These are phyloP conservation scores for Heteromyza rotundicornis DNA, from an alignment of 2,888 invertebrate genomes.

Conservation along the genomic window DNA sequence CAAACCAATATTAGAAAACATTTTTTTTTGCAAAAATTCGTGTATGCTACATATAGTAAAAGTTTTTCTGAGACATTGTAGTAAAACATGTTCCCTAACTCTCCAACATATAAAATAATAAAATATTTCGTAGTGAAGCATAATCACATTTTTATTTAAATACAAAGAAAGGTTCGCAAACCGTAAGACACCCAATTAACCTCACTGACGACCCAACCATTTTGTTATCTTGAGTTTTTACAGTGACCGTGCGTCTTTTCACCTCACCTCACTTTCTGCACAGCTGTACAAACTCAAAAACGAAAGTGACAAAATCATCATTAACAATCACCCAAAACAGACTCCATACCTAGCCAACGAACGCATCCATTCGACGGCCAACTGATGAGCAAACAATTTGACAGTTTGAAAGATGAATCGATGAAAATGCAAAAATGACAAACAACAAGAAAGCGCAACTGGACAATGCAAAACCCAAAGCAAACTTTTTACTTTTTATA, in stretches of 20 bases:
- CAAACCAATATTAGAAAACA: no score
- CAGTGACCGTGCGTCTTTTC: slow-evolving; percentile 38
- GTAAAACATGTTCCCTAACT: no score
- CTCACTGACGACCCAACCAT: slow-evolving; percentile 26
- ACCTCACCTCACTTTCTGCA: slow-evolving; percentile 40
- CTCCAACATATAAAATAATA: no score
- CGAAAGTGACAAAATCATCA: slow-evolving; percentile 60
- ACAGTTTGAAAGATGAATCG: slow-evolving; percentile 49
- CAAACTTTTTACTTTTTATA: no score
- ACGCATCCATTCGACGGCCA: no score
- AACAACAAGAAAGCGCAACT: slow-evolving; percentile 41
- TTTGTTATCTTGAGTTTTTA: background rate
- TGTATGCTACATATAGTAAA: no score
- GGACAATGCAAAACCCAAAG: slow-evolving; percentile 53
- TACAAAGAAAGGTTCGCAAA: slow-evolving; percentile 3
- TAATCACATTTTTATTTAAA: slow-evolving; percentile 47
- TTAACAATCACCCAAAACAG: slow-evolving; percentile 54
- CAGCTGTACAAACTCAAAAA: slow-evolving; percentile 57
- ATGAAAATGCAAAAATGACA: slow-evolving; percentile 56
- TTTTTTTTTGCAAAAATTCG: no score
- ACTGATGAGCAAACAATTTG: slow-evolving; percentile 45
- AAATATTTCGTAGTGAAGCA: slow-evolving; percentile 37
- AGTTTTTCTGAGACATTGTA: no score
- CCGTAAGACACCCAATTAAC: slow-evolving; percentile 35
- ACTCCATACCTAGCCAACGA: slow-evolving; percentile 26